These are phyloP conservation scores for Cyclura pinguis DNA, from an alignment of 2,797 vertebrate genomes.

Conservation along the genomic window DNA sequence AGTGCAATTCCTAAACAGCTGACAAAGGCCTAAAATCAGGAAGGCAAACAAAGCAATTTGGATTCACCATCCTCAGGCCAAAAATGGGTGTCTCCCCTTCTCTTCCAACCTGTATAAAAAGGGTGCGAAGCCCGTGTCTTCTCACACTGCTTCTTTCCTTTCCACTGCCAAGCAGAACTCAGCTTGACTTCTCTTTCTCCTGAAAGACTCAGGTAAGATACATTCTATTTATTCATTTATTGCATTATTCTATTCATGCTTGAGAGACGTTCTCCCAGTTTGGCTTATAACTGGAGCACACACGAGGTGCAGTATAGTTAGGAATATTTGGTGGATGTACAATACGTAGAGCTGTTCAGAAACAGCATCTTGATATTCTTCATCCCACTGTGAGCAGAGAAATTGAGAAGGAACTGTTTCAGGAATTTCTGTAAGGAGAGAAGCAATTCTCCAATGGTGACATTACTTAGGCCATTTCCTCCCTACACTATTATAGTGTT, in stretches of 20 bases:
- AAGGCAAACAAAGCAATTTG: constrained; percentile 1
- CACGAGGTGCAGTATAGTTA: neutral
- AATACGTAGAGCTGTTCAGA: neutral
- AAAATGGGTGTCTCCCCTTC: neutral
- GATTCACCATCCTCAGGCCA: neutral
- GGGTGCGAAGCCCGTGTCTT: neutral
- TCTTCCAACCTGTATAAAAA: constrained; percentile 9
- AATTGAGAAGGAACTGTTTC: neutral
- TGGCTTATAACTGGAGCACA: too few relatives aligned
- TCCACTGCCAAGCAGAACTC: neutral
- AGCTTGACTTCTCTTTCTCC: neutral
- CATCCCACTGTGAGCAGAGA: neutral
- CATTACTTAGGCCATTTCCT: too few relatives aligned
- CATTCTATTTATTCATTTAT: neutral
- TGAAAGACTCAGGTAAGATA: neutral
- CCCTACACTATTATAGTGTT: too few relatives aligned
- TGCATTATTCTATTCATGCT: neutral
- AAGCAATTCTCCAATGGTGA: neutral
- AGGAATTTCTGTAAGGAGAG: neutral
- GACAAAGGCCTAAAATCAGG: neutral
- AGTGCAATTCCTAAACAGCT: neutral
- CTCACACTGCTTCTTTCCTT: neutral
- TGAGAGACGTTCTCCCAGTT: neutral
- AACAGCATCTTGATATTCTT: too few relatives aligned
- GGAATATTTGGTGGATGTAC: too few relatives aligned